Conservation (phyloP, 1,140 invertebrate species). For the Drosophila erecta region DNA sequence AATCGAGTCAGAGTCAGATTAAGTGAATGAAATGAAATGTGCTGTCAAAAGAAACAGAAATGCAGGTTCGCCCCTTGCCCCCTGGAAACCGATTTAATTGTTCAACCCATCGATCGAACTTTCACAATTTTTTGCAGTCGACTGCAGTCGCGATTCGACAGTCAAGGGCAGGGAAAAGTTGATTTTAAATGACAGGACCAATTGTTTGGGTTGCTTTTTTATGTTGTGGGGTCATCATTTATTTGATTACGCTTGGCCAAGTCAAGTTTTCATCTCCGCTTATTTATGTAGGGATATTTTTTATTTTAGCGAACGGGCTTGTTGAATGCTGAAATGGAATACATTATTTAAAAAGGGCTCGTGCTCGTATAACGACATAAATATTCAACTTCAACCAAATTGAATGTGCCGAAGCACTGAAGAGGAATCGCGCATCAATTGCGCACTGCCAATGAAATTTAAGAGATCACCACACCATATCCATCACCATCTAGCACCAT, state of each 20-base stretch:
- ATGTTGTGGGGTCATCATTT: slow-evolving; percentile 43
- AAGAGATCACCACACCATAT: slow-evolving; percentile 3
- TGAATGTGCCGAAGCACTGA: slow-evolving; percentile 5
- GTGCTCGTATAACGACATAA: slow-evolving; percentile 25
- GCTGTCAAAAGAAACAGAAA: slow-evolving; percentile 40
- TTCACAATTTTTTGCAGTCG: slow-evolving; percentile 4
- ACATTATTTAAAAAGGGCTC: slow-evolving; percentile 54
- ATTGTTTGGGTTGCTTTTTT: slow-evolving; percentile 21
- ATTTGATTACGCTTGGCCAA: slow-evolving; percentile 61
- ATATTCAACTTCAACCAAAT: slow-evolving; percentile 39
- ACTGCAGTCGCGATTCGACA: slow-evolving; percentile 4
- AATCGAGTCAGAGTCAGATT: slow-evolving; percentile 43
- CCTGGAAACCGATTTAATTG: slow-evolving; percentile 55
- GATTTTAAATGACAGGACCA: slow-evolving; percentile 52
- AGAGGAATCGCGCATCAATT: slow-evolving; percentile 16
- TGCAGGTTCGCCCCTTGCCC: slow-evolving; percentile 14
- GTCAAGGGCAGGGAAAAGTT: slow-evolving; percentile 35
- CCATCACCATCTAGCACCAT: background rate
- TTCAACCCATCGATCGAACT: slow-evolving; percentile 4
- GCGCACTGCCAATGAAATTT: slow-evolving; percentile 25
- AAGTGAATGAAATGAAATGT: slow-evolving; percentile 39
- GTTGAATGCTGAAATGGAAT: slow-evolving; percentile 55
- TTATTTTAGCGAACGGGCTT: slow-evolving; percentile 11
- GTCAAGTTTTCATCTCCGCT: slow-evolving; percentile 25
- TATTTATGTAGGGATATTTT: slow-evolving; percentile 22